These are phyloP conservation scores for Brachionus manjavacas DNA, from an alignment of 1,140 invertebrate genomes.

Conservation along the genomic window DNA sequence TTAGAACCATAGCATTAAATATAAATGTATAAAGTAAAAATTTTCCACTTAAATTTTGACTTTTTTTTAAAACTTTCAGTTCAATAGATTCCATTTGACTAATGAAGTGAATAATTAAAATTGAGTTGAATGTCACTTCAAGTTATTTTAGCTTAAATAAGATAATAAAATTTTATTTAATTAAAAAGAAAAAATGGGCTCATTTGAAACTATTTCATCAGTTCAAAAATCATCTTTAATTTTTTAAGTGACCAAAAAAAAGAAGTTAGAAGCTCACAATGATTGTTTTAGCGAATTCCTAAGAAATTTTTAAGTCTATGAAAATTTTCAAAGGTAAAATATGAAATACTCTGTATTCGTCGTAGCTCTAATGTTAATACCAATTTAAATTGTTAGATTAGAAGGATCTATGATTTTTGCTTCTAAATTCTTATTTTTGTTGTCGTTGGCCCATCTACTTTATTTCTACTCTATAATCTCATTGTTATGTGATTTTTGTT, in stretches of 20 bases:
- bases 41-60: background rate
- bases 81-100: background rate
- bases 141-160: background rate
- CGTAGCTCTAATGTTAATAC: background rate
- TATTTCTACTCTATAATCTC: background rate
- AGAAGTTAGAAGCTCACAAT: no score
- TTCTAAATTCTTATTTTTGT: background rate
- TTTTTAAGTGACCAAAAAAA: no score
- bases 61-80: background rate
- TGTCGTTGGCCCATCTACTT: background rate
- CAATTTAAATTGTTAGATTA: conserved; percentile 1
- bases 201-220: no score
- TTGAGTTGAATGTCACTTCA: background rate
- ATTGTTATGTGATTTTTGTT: background rate
- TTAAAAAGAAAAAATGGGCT: no score
- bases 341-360: background rate
- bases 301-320: background rate
- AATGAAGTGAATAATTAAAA: background rate
- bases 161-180: background rate
- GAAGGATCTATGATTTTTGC: background rate
- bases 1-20: background rate
- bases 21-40: background rate
- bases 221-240: no score
- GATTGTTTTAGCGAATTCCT: no score
- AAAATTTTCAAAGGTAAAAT: background rate